phyloP scores from a whole-genome alignment of 2,888 invertebrate species.

The Punctoribates punctum region DNA sequence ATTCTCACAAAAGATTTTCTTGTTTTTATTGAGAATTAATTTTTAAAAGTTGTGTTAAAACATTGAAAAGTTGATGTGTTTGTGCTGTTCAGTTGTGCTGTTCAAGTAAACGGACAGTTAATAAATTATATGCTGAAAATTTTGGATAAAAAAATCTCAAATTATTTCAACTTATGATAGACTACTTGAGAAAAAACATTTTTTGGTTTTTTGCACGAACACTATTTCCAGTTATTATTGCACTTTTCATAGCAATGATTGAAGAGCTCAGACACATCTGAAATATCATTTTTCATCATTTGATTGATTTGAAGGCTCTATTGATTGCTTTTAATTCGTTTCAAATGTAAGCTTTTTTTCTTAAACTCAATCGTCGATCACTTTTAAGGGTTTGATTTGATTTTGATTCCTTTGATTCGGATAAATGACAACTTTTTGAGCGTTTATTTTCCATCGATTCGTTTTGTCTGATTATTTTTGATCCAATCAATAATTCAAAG shows the following conservation, averaged over 20 bases:
- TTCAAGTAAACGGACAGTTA: too few relatives aligned
- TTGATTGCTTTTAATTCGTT: constrained; percentile 1
- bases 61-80: too few relatives aligned
- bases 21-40: too few relatives aligned
- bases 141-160: neutral
- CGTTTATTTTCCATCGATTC: too few relatives aligned
- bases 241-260: constrained; percentile 12
- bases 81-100: too few relatives aligned
- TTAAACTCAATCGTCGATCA: constrained; percentile 3
- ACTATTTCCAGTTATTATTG: constrained; percentile 20
- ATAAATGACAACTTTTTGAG: constrained; percentile 17
- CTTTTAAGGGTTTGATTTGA: neutral
- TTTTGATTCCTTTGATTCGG: neutral
- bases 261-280: constrained; percentile 21
- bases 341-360: neutral
- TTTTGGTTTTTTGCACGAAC: neutral
- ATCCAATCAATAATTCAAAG: too few relatives aligned
- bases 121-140: too few relatives aligned
- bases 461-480: too few relatives aligned
- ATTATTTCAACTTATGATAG: constrained; percentile 1
- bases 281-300: constrained; percentile 27
- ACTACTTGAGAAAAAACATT: neutral
- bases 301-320: constrained; percentile 12
- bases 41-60: too few relatives aligned
- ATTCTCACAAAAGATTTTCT: too few relatives aligned